A percentile compares a stretch with the other conserved stretches of the same genome.
These are phyloP conservation scores for Xyliphius kryptos DNA, from an alignment of 2,113 vertebrate genomes.

Conservation along the genomic window DNA sequence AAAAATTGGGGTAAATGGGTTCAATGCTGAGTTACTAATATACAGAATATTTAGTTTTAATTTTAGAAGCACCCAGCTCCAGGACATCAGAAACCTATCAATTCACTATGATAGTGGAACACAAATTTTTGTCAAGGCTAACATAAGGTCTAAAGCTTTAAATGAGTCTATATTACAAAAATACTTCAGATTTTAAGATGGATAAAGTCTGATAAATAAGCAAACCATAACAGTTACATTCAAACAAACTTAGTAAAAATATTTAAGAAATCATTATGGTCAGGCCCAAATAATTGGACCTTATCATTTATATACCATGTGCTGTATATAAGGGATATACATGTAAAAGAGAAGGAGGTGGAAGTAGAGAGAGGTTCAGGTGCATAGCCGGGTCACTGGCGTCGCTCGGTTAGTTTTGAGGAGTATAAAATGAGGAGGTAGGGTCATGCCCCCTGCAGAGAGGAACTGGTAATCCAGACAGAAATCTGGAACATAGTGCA, in stretches of 20 bases:
- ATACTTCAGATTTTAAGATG: too few relatives aligned
- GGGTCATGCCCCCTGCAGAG: conserved; percentile 25
- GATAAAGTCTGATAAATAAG: too few relatives aligned
- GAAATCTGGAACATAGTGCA: conserved; percentile 32
- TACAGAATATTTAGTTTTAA: neutral
- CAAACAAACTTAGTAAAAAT: too few relatives aligned
- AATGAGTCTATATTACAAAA: neutral
- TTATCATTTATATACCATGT: neutral
- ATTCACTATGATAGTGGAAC: conserved; percentile 29
- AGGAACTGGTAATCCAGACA: conserved; percentile 40
- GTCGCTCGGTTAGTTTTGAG: conserved; percentile 37
- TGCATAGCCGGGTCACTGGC: conserved; percentile 44
- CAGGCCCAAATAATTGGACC: too few relatives aligned
- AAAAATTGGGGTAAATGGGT: too few relatives aligned
- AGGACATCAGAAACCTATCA: conserved; percentile 38
- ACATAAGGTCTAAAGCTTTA: too few relatives aligned
- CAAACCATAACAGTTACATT: too few relatives aligned
- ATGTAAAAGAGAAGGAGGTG: conserved; percentile 6
- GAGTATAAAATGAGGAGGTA: conserved; percentile 15
- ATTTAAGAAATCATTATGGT: too few relatives aligned
- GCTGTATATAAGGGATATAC: neutral
- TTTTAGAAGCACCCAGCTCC: conserved; percentile 29
- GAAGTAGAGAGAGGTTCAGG: conserved; percentile 24
- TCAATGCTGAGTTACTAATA: neutral
- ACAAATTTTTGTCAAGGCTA: conserved; percentile 2